Evolutionary conservation across 1,140 invertebrate species (phyloP), one percentile per base, ranked within the genome.

Genomic region (Temnothorax curvispinosus): DNA sequence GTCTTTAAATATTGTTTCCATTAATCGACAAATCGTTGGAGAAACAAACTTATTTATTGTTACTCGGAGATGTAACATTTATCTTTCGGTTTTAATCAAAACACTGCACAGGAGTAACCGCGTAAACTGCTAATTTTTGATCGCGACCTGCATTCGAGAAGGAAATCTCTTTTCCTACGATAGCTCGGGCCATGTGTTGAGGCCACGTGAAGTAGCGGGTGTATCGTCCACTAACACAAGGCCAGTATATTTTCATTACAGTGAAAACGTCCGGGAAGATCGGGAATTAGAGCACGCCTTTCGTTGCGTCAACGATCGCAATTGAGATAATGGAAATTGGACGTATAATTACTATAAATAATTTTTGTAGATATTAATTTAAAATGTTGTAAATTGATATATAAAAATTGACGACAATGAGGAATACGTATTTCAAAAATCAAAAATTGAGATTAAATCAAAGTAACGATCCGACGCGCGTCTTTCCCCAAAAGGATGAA

Each of bases 141-240:
- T 74, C 67, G 27, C 38, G 41, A 74, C 27, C 18, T 75, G n/a
- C 44, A 84, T 84, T 84, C 8, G 8, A 32, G 41, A 58, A 35
- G 27, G 11, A 44, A 35, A 47, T 81, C n/a, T 82, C 41, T 60
- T 27, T 27, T 74, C 4, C 27, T 62, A 54, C 13, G 54, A 41
- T 60, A 54, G 18, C 32, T 18, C 8, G 69, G 41, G 80, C 80
- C 80, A 84, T 75, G 80, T 84, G 80, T 84, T 82, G 74, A 47
- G 18, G 38, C 52, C 52, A 75, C n/a, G 54, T 75, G 18, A 84
- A 82, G 9, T 58, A 71, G 27, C 69, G 5, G 8, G 38, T 50
- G 18, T 71, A 56, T 56, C 32, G 0, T 44, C 11, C 18, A 32
- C 4, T 35, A 58, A 56, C 27, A 35, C 54, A 27, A 50, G 8